phyloP scores from a whole-genome alignment of 2,888 invertebrate species.

The Gari tellinella region DNA sequence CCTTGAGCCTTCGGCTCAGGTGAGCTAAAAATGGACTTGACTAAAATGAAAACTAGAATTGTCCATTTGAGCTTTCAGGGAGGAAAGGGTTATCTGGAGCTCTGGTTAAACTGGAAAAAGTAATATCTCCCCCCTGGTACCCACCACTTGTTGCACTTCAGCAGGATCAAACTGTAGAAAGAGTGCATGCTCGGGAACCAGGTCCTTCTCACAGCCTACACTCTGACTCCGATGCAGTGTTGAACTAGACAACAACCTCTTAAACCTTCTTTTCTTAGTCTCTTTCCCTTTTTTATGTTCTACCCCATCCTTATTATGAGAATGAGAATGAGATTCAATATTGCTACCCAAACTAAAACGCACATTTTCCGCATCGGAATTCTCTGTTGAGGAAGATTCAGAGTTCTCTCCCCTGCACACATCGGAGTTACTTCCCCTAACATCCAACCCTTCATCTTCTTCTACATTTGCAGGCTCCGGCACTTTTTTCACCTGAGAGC shows the following conservation, averaged over 20 bases:
- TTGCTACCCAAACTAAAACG: constrained; percentile 3
- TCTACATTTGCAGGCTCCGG: constrained; percentile 15
- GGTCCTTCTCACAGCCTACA: constrained; percentile 84
- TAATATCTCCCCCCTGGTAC: constrained; percentile 17
- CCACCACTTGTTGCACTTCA: constrained; percentile 48
- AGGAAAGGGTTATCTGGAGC: too few relatives aligned
- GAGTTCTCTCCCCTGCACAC: constrained; percentile 27
- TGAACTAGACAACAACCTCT: constrained; percentile 72
- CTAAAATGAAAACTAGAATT: too few relatives aligned
- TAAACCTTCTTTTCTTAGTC: constrained; percentile 70
- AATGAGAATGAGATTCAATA: background rate
- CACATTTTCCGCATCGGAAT: constrained; percentile 31
- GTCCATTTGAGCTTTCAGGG: too few relatives aligned
- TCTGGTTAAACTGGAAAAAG: too few relatives aligned
- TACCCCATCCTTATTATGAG: background rate
- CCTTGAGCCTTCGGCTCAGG: too few relatives aligned
- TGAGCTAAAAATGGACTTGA: too few relatives aligned
- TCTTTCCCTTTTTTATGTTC: constrained; percentile 51
- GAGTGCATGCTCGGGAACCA: constrained; percentile 82
- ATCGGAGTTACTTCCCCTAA: constrained; percentile 38
- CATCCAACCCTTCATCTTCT: constrained; percentile 53
- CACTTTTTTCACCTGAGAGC: too few relatives aligned
- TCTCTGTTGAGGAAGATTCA: constrained; percentile 13
- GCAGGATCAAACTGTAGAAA: constrained; percentile 73
- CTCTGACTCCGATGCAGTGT: constrained; percentile 85